These are phyloP conservation scores for Tretioscincus oriximinensis DNA, from an alignment of 2,113 vertebrate genomes.

Conservation along the genomic window DNA sequence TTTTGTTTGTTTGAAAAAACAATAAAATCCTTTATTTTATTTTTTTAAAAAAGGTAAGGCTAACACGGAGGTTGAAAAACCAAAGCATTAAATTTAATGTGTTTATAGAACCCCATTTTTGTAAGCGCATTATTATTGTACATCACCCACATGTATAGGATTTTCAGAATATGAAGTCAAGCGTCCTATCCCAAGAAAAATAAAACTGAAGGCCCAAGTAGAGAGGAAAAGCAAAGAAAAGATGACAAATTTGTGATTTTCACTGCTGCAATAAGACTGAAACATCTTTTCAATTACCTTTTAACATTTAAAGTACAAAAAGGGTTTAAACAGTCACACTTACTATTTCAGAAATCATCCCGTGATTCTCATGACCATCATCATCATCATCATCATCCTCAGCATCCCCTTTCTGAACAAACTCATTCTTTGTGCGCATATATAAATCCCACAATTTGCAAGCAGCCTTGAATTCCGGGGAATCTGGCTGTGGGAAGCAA, in stretches of 20 bases:
- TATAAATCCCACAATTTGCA: constrained; percentile 97
- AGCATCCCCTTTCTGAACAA: constrained; percentile 92
- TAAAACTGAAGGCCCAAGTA: neutral
- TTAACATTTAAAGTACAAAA: neutral
- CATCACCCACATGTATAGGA: no score
- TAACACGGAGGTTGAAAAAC: no score
- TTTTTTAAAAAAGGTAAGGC: no score
- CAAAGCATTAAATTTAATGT: no score
- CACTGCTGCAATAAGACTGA: neutral
- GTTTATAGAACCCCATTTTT: no score
- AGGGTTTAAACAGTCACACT: constrained; percentile 60
- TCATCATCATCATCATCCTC: constrained; percentile 95
- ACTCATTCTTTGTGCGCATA: constrained; percentile 94
- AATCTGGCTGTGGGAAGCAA: constrained; percentile 80
- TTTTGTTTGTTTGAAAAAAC: no score
- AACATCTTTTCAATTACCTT: no score
- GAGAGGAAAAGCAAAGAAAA: neutral
- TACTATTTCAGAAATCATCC: constrained; percentile 86
- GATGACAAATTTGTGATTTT: neutral
- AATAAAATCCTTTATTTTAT: no score
- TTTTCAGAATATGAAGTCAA: no score
- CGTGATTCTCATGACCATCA: constrained; percentile 84
- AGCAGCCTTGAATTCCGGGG: constrained; percentile 92
- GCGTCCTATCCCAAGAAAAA: neutral
- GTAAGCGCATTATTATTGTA: no score